Evolutionary conservation across 1,140 invertebrate genomes (phyloP), one percentile per base, ranked within the genome.

Genomic region (Scaptomyza hsui): DNA sequence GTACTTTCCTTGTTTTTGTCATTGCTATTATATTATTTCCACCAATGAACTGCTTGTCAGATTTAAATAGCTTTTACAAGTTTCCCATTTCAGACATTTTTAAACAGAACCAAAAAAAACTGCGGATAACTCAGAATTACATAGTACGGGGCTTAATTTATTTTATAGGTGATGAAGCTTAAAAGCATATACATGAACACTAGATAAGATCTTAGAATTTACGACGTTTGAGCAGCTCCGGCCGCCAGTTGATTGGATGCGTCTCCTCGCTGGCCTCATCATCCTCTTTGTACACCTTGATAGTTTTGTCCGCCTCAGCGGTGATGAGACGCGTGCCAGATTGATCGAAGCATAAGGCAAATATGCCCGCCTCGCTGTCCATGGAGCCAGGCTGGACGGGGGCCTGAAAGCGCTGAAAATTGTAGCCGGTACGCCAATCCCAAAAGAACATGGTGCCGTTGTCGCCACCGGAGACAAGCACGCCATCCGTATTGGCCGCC

Each of bases 221-320:
- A 80, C 96, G 94, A 72, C 97, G 93, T 92, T 97, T 98, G 12
- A 98, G 91, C 89, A 99, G 97, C 83, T 99, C 98, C 15, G 99
- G 98, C 80, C 97, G 94, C 98, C 98, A 99, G 89, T 99, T 96
- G 68, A 99, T 94, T 0, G 99, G 99, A 94, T 99, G 97, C 0
- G 94, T 95, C 92, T 99, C 98, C 93, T 99, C 98, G 0, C 96
- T 97, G 10, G 99, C 98, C 51, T 95, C 94, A 19, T 99, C 97
- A 92, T 99, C 98, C 93, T 99, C 98, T 92, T 97, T 98, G 92
- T 99, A 99, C 69, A 99, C 96, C 94, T 99, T 99, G 67, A 99
- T 98, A 0, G 98, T 99, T 93, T 99, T 99, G 92, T 99, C 99
- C 4, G 98, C 98, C 92, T 99, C 99, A 4, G 97, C 97, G 1